Conservation (phyloP, 64 coral and sea anemone genomes). For the Stichodactyla mertensii region DNA sequence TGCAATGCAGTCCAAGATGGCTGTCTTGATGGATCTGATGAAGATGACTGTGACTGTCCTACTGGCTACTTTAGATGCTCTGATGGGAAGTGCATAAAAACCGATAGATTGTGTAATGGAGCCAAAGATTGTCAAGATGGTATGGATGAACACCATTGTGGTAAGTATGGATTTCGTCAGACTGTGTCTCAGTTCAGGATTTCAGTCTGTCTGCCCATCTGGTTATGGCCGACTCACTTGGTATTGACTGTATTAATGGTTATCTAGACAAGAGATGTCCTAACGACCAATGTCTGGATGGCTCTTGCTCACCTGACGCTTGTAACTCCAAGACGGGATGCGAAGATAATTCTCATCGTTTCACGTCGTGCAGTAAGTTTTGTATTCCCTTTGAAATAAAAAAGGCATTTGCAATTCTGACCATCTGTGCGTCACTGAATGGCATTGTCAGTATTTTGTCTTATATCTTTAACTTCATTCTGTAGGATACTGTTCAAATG, state of each 20-base stretch:
- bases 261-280: background rate
- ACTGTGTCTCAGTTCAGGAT: background rate
- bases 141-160: background rate
- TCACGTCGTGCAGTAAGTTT: background rate
- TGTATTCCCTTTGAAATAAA: background rate
- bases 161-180: background rate
- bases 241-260: background rate
- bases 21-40: constrained; percentile 49
- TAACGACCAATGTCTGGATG: background rate
- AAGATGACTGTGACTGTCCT: background rate
- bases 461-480: background rate
- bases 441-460: background rate
- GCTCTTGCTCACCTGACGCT: background rate
- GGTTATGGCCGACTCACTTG: background rate
- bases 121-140: background rate
- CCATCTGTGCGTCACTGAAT: too few relatives aligned
- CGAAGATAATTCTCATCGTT: background rate
- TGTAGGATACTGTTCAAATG: background rate
- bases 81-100: background rate
- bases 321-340: background rate
- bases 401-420: too few relatives aligned
- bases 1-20: constrained; percentile 48
- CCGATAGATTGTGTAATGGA: background rate
- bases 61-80: background rate
- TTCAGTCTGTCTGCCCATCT: background rate